Conservation (phyloP, 1,140 invertebrate genomes). For the Phocides pigmalion region DNA sequence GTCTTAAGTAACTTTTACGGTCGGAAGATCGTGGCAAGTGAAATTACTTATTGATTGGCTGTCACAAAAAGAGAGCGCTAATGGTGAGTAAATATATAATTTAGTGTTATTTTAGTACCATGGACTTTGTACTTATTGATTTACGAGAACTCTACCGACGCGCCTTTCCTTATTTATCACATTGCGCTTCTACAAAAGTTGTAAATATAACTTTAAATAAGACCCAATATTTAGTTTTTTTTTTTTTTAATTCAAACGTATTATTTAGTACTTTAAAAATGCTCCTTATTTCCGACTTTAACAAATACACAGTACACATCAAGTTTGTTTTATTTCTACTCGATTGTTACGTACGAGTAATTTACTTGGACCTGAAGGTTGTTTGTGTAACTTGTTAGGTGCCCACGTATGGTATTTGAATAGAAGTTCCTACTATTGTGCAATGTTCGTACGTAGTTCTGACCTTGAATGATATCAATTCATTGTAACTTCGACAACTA, state of each 20-base stretch:
- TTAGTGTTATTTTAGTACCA: conserved; percentile 9
- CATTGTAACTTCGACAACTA: neutral
- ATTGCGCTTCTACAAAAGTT: conserved; percentile 13
- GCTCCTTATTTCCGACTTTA: neutral
- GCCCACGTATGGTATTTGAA: neutral
- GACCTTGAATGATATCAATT: neutral
- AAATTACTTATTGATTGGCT: conserved; percentile 26
- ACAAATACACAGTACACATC: neutral
- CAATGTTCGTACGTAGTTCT: neutral
- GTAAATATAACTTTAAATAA: neutral
- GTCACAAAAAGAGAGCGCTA: conserved; percentile 20
- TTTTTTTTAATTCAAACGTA: too few relatives aligned
- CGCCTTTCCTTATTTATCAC: neutral
- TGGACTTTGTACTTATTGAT: neutral
- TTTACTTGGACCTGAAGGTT: neutral
- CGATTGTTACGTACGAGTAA: neutral
- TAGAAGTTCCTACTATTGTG: neutral
- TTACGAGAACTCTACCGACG: neutral
- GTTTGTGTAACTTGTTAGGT: neutral
- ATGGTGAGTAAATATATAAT: conserved; percentile 22
- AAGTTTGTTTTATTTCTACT: neutral
- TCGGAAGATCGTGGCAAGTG: conserved; percentile 11
- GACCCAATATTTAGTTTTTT: too few relatives aligned
- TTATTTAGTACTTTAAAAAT: too few relatives aligned
- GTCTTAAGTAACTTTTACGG: conserved; percentile 17